Conservation (phyloP, 2,797 vertebrate genomes). For the Fratercula arctica region DNA sequence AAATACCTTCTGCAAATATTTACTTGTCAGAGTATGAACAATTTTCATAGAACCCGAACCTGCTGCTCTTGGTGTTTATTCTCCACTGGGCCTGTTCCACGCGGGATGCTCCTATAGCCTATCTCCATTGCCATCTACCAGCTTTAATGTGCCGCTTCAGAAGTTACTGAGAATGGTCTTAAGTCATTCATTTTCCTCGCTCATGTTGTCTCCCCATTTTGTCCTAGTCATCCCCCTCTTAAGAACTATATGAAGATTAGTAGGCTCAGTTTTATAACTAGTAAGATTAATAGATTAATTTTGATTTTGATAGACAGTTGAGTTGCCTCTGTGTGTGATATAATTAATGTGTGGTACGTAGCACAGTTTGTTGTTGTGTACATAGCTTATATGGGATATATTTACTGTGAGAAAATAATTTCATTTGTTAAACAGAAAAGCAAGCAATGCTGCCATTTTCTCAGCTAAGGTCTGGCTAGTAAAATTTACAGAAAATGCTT, state of each 20-base stretch:
- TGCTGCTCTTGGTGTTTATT: not conserved
- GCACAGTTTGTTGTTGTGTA: not conserved
- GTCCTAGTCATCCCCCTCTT: not conserved
- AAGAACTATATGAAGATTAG: not conserved
- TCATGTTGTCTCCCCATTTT: fast-evolving
- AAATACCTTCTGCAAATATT: not conserved
- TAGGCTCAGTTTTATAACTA: not conserved
- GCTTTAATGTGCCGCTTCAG: not conserved
- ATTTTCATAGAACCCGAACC: not conserved
- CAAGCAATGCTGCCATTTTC: not conserved
- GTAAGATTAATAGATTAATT: not conserved
- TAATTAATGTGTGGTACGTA: not conserved
- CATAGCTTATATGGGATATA: not conserved
- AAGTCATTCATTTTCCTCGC: fast-evolving
- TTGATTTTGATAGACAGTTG: not conserved
- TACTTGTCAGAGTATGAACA: not conserved
- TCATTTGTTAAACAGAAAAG: not conserved
- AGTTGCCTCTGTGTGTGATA: not conserved
- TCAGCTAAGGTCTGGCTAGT: not conserved
- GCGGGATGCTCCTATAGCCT: fast-evolving
- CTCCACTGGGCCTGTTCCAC: not conserved
- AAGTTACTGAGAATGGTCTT: not conserved
- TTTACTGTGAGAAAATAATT: not conserved
- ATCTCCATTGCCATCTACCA: not conserved
- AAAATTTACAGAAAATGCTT: not conserved